Evolutionary conservation across 2,888 invertebrate species (phyloP), one percentile per base, ranked within the genome.

Genomic region (Pollenia amentaria): DNA sequence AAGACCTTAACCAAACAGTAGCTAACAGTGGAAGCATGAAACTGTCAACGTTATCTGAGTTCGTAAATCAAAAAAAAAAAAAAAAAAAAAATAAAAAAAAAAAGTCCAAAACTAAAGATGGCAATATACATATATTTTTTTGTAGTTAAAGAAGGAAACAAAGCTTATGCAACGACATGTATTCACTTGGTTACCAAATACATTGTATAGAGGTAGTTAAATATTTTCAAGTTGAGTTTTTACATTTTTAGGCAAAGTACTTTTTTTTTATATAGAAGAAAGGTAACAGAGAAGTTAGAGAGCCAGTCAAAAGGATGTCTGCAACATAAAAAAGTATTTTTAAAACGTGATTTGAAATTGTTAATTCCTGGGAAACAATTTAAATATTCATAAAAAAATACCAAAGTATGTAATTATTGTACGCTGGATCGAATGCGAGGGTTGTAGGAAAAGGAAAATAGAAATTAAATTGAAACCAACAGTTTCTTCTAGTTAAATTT

Each of bases 301-400:
- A 65, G 40, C 48, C 7, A 67, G 60, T 14, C 44, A 67, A 57
- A 81, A 85, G 85, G 77, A 85, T 80, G 84, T 85, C 65, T 48
- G 14, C 53, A 64, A 65, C 29, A 62, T 42, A 21, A 53, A 29
- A 55, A 64, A 51, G 38, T 48, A 40, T 78, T 78, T 73, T 10
- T 29, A 72, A 81, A 86, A 86, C 86, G 83, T 83, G 83, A 83
- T 86, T 80, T 75, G 86, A 83, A 86, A 83, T 86, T 80, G 79
- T 80, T 86, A 86, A 86, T 86, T 86, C 79, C 76, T 83, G 86
- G 83, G 83, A 86, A 86, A 79, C 64, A 70, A 80, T 83, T 86
- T 86, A 83, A 83, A 80, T 86, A 86, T 86, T 86, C 86, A 86
- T 83, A 83, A 70, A 86, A n/a, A 75, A 57, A 70, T 38, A 76